These are phyloP conservation scores for Lapara coniferarum DNA, from an alignment of 2,888 invertebrate species.

Conservation along the genomic window DNA sequence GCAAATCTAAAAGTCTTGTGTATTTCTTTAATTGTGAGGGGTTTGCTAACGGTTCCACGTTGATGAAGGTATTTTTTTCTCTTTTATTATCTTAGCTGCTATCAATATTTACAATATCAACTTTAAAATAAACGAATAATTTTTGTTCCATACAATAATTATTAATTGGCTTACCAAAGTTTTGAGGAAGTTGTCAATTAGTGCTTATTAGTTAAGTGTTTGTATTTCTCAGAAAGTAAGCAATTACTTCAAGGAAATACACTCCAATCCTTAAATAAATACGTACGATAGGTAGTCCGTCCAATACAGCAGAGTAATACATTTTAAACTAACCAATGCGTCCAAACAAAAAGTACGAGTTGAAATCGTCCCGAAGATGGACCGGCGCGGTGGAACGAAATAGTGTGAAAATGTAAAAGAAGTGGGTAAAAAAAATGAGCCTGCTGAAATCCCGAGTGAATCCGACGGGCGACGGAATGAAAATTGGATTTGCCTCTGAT, in stretches of 20 bases:
- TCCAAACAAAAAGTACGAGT: constrained; percentile 16
- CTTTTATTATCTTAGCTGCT: too few species aligned
- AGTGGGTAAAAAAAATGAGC: constrained; percentile 60
- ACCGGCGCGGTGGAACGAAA: constrained; percentile 50
- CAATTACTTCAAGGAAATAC: too few species aligned
- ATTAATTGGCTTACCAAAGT: too few species aligned
- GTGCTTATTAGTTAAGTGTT: too few species aligned
- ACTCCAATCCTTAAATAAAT: too few species aligned
- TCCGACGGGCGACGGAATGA: constrained; percentile 76
- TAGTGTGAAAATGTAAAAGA: constrained; percentile 73
- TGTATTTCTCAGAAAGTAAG: too few species aligned
- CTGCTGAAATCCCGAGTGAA: constrained; percentile 68
- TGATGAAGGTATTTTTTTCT: too few species aligned
- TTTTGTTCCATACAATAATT: too few species aligned
- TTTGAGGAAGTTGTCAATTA: too few species aligned
- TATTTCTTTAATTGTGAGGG: neutral
- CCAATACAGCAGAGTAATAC: constrained; percentile 18
- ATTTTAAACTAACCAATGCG: constrained; percentile 21
- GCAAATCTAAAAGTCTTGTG: neutral
- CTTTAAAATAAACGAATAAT: too few species aligned
- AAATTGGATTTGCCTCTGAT: constrained; percentile 83
- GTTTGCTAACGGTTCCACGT: too few species aligned
- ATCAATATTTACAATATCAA: too few species aligned
- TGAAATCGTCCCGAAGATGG: constrained; percentile 40
- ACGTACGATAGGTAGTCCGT: neutral